Evolutionary conservation across 2,888 invertebrate species (phyloP), one percentile per base, ranked within the genome.

Genomic region (Cephalotes varians): DNA sequence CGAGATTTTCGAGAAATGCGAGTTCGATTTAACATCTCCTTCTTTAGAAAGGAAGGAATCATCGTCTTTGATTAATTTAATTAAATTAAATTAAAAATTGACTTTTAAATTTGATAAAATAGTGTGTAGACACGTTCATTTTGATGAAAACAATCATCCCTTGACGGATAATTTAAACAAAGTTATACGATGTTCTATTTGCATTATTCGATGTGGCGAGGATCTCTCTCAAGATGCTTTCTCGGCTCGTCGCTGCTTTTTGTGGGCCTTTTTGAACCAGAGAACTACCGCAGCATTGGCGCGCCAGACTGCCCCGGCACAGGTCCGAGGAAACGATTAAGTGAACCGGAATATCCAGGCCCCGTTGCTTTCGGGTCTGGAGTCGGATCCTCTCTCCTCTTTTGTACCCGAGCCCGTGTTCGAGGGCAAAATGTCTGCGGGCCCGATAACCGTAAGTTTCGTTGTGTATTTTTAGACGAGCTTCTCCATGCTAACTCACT

Each of bases 291-390:
- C 12, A 49, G 73, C 54, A 31, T 56, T 18, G 31, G 5, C 10
- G 18, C 15, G 56, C 47, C 77, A 76, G 77, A 81, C 86, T 81
- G 79, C 58, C 49, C 80, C 71, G 56, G 88, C 90, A 21, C 60
- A 51, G 37, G 91, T 91, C 92, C 90, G 86, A 90, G 88, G 90
- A 90, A 92, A 91, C 91, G 92, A 92, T 92, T 92, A 91, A 91
- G 88, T 89, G 91, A 92, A 92, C 92, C 92, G 92, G 92, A 92
- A 92, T 90, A 88, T 91, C 87, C 91, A 91, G 92, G 90, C 91
- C 92, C 92, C 92, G 92, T 92, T 92, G 92, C 91, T 91, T 91
- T 62, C 21, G 21, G 37, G 62, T 12, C 37, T 87, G 85, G 87
- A 88, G 88, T 85, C 82, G 84, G 84, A 83, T 67, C 44, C 65